phyloP scores from a whole-genome alignment of 2,113 vertebrate species.

The Nipponia nippon region DNA sequence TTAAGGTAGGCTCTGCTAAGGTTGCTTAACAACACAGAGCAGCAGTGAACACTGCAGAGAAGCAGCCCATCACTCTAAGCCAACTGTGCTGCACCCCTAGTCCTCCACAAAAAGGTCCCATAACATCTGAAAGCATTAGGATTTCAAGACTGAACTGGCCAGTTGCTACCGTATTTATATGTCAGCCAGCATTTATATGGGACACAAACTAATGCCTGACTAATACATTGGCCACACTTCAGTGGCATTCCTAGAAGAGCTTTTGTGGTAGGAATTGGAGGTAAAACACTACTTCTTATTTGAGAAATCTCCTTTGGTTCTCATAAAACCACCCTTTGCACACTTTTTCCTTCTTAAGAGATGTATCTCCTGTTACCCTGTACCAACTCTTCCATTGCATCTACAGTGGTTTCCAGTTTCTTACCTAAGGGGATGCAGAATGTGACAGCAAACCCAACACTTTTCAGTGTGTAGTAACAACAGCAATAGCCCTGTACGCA shows the following conservation, averaged over 20 bases:
- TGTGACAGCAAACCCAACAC: rapidly evolving
- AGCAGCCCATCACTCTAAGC: not conserved
- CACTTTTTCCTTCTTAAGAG: not conserved
- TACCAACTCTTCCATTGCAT: not conserved
- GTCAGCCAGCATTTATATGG: not conserved
- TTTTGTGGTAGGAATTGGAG: not conserved
- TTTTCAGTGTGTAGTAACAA: not conserved
- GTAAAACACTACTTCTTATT: not conserved
- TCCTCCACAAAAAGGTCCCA: not conserved
- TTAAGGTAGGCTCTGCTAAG: not conserved
- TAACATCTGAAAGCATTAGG: not conserved
- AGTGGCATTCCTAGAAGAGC: not conserved
- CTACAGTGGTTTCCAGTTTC: not conserved
- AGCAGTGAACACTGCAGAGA: not conserved
- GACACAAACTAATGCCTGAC: not conserved
- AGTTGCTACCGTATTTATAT: not conserved
- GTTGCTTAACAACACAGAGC: not conserved
- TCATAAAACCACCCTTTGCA: not conserved
- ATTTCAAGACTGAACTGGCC: not conserved
- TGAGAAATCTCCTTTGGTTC: not conserved
- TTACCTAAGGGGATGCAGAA: not conserved
- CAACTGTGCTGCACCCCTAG: not conserved
- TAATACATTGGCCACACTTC: not conserved
- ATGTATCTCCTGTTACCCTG: not conserved
- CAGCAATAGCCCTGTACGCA: not conserved